Conservation (phyloP, 1,140 invertebrate species). For the Rhynchophorus ferrugineus region DNA sequence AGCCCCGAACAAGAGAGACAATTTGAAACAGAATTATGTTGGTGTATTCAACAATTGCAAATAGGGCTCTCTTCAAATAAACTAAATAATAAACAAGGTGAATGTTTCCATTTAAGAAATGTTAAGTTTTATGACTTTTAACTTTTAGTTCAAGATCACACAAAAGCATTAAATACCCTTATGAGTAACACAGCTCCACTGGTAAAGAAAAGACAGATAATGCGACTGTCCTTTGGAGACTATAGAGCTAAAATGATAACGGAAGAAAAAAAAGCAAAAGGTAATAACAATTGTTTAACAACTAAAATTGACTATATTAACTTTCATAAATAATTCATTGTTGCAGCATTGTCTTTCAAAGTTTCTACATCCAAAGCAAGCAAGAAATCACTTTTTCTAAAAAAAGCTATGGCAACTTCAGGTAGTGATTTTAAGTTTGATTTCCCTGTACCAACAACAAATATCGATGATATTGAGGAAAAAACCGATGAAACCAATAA, state of each 20-base stretch:
- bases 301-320: too few species aligned
- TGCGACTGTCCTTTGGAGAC: constrained; percentile 65
- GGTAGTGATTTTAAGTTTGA: constrained; percentile 42
- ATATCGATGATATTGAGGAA: background rate
- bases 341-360: constrained; percentile 43
- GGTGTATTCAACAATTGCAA: constrained; percentile 68
- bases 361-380: constrained; percentile 27
- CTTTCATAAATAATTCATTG: too few species aligned
- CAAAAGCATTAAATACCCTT: constrained; percentile 55
- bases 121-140: constrained; percentile 11
- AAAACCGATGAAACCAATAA: constrained; percentile 2
- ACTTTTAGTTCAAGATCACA: constrained; percentile 51
- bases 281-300: too few species aligned
- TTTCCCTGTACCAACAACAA: constrained; percentile 30
- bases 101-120: constrained; percentile 11
- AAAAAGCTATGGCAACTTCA: constrained; percentile 39
- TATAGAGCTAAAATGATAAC: constrained; percentile 66
- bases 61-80: constrained; percentile 49
- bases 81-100: constrained; percentile 55
- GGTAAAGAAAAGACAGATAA: constrained; percentile 63
- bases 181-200: constrained; percentile 58
- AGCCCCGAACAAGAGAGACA: constrained; percentile 38
- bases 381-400: constrained; percentile 50
- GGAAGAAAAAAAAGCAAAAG: constrained; percentile 58
- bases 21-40: constrained; percentile 65